Conservation (phyloP, 2,113 vertebrate genomes). For the Calyptomena viridis region DNA sequence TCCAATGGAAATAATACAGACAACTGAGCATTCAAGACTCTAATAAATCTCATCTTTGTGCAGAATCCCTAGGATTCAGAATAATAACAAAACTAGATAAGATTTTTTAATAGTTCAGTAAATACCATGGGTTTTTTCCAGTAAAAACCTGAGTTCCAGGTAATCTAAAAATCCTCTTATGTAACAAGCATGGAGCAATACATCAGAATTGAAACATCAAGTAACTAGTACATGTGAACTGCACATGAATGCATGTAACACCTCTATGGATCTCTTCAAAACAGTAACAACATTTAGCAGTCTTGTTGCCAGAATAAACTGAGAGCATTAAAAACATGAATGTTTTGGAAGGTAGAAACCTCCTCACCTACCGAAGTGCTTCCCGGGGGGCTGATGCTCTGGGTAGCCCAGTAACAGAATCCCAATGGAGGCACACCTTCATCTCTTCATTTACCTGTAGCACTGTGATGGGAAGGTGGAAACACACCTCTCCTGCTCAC, state of each 20-base stretch:
- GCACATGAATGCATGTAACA: not conserved
- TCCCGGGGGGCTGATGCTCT: rapidly evolving
- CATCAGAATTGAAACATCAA: not conserved
- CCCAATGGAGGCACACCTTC: not conserved
- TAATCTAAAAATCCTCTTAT: not conserved
- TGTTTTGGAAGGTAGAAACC: not conserved
- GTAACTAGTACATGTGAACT: not conserved
- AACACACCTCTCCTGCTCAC: rapidly evolving
- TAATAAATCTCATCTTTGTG: not conserved
- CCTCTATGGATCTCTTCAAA: not conserved
- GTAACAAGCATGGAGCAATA: not conserved
- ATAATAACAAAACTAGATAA: not conserved
- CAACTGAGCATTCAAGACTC: not conserved
- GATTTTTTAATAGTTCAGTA: not conserved
- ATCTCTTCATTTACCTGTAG: not conserved
- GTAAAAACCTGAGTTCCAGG: not conserved
- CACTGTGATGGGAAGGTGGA: too few species aligned
- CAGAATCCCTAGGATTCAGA: not conserved
- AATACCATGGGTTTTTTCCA: not conserved
- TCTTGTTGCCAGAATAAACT: not conserved
- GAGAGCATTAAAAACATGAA: not conserved
- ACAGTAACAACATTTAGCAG: not conserved
- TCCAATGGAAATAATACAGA: not conserved
- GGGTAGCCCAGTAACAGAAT: not conserved
- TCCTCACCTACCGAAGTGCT: not conserved